A percentile compares a stretch with the other conserved stretches of the same genome.
Evolutionary conservation across 2,797 vertebrate genomes (phyloP).

Genomic region (Lacerta viridis): DNA sequence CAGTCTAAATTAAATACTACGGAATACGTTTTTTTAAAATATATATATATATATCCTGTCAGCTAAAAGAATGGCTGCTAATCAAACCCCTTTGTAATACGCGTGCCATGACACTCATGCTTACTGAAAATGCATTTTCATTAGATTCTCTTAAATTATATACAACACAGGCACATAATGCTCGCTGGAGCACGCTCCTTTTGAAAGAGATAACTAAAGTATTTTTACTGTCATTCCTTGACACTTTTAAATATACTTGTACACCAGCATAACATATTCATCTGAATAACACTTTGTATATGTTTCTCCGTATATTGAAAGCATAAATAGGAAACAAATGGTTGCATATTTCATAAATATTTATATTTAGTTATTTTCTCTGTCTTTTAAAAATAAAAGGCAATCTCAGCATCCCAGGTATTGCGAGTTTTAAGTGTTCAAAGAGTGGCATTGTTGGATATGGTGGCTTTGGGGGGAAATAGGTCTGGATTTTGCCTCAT

Average conservation of each 20-base stretch:
- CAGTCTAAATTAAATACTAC: slow-evolving; percentile 51
- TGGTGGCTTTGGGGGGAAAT: slow-evolving; percentile 26
- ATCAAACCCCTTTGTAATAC: slow-evolving; percentile 28
- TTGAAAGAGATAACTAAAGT: slow-evolving; percentile 46
- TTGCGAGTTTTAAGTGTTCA: slow-evolving; percentile 43
- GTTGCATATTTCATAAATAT: slow-evolving; percentile 17
- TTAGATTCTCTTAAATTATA: slow-evolving; percentile 55
- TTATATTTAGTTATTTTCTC: not conserved
- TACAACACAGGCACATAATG: slow-evolving; percentile 30
- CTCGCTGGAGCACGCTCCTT: slow-evolving; percentile 41
- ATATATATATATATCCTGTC: not conserved
- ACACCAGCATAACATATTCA: slow-evolving; percentile 17
- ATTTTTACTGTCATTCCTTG: slow-evolving; percentile 41
- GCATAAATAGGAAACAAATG: slow-evolving; percentile 33
- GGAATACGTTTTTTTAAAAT: not conserved
- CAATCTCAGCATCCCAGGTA: not conserved
- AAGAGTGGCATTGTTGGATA: not conserved
- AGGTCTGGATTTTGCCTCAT: slow-evolving; percentile 30
- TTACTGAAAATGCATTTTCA: slow-evolving; percentile 62
- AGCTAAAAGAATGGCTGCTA: slow-evolving; percentile 30
- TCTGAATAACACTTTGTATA: slow-evolving; percentile 25
- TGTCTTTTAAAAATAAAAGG: not conserved
- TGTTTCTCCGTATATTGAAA: slow-evolving; percentile 53
- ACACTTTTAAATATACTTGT: slow-evolving; percentile 47
- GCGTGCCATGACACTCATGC: slow-evolving; percentile 33